Conservation (phyloP, 2,888 invertebrate species). For the Agonum fuliginosum region DNA sequence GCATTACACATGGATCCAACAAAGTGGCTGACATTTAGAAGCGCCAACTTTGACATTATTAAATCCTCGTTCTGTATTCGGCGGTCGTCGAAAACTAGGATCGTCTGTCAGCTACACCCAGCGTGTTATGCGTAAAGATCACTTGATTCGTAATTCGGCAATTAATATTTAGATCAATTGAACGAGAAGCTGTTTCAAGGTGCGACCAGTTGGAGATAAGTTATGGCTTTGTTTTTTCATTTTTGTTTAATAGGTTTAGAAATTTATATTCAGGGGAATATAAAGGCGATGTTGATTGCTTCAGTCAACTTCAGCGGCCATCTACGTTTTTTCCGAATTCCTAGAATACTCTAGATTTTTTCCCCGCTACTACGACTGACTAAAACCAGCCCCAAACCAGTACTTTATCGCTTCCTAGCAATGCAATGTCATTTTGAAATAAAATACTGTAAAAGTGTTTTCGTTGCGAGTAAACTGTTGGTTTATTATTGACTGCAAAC, state of each 20-base stretch:
- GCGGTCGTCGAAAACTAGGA: conserved; percentile 17
- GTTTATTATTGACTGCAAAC: no score
- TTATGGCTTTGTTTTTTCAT: conserved; percentile 42
- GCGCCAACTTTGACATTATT: conserved; percentile 48
- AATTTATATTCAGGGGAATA: conserved; percentile 30
- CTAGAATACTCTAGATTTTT: no score
- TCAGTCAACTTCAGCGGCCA: conserved; percentile 22
- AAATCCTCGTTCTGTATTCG: conserved; percentile 24
- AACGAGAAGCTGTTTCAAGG: conserved; percentile 29
- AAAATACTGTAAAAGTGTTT: no score
- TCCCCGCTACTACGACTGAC: no score
- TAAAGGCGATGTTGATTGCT: background rate
- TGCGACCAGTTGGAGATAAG: conserved; percentile 37
- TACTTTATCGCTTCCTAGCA: no score
- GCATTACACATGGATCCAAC: conserved; percentile 24
- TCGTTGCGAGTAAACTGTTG: no score
- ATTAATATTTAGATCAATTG: conserved; percentile 57
- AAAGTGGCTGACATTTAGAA: conserved; percentile 49
- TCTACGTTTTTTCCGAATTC: background rate
- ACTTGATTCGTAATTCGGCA: conserved; percentile 55
- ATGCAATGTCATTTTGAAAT: no score
- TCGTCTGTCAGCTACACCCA: conserved; percentile 1
- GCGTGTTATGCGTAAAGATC: conserved; percentile 51
- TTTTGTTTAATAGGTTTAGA: conserved; percentile 36
- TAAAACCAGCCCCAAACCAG: no score